Evolutionary conservation across 2,113 vertebrate genomes (phyloP), one percentile per base, ranked within the genome.

Genomic region (Paramisgurnus dabryanus): DNA sequence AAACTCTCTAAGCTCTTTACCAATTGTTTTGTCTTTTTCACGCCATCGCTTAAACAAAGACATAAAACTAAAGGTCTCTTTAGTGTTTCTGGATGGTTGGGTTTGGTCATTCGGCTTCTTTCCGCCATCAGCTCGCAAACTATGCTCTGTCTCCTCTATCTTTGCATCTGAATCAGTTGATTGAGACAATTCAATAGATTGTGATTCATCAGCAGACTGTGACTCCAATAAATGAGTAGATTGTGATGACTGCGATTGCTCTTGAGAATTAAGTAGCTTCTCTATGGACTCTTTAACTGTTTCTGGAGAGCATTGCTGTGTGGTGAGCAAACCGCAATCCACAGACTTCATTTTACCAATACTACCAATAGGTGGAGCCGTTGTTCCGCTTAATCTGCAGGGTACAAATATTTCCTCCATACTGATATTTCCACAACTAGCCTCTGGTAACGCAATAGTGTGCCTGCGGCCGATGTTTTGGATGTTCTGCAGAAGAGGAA

Each of bases 31-130:
- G 70, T 82, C 85, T 6, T 86, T 80, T 78, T 91, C 91, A 53
- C 90, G 85, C 17, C 93, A 82, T 11, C 90, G 91, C 84, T 89
- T 93, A 0, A 93, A 89, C 83, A 93, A 91, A 73, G 81, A 86
- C 17, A 89, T 84, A 64, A 93, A 86, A 69, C 88, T 87, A 22
- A 86, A 53, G 6, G 41, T 69, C 6, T 90, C 91, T 5, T 85
- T 87, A 2, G 81, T 0, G 61, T 41, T 87, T 67, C 77, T 87
- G 0, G 67, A 58, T 2, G 85, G 63, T 63, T n/a, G 15, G 7
- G 67, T 85, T 58, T 87, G 85, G 45, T 15, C 80, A 11, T 61
- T 78, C 40, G 47, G 47, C 61, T 22, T 82, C n/a, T 85, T 83
- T 2, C 78, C 43, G 41, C 18, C 84, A 5, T 40, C 83, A 34